Conservation (phyloP, 2,888 invertebrate genomes). For the Plebejus argus region DNA sequence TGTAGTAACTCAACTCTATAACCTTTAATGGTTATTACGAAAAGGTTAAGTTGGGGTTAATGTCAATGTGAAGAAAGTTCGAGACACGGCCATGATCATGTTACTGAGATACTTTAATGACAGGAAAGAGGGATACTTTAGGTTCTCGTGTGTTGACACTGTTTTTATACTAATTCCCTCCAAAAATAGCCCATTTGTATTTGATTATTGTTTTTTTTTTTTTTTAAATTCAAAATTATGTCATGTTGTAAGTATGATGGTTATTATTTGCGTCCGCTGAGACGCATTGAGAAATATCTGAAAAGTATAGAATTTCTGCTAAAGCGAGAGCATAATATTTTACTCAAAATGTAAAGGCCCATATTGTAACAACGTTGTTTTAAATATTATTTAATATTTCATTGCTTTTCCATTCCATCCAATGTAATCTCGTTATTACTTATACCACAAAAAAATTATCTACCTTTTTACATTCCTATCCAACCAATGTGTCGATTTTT, state of each 20-base stretch:
- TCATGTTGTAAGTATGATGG: too few species aligned
- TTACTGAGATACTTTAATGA: not conserved
- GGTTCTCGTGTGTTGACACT: not conserved
- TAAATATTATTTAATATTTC: too few species aligned
- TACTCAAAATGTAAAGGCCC: too few species aligned
- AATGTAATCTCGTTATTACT: too few species aligned
- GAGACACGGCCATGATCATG: not conserved
- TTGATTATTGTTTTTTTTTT: not conserved
- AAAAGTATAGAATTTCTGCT: not conserved
- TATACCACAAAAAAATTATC: too few species aligned
- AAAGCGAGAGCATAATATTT: not conserved
- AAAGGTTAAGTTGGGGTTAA: slow-evolving; percentile 7
- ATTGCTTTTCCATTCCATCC: too few species aligned
- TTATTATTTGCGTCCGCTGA: not conserved
- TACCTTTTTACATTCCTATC: too few species aligned
- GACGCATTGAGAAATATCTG: not conserved
- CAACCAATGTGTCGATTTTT: too few species aligned
- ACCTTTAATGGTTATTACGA: not conserved
- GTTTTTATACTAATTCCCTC: not conserved
- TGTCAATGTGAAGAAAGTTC: not conserved
- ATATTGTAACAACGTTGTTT: too few species aligned
- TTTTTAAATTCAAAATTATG: not conserved
- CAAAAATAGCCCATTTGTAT: not conserved
- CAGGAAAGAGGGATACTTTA: not conserved
- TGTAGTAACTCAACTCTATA: not conserved